phyloP scores from a whole-genome alignment of 2,888 invertebrate species.

The Drosophila bunnanda region DNA sequence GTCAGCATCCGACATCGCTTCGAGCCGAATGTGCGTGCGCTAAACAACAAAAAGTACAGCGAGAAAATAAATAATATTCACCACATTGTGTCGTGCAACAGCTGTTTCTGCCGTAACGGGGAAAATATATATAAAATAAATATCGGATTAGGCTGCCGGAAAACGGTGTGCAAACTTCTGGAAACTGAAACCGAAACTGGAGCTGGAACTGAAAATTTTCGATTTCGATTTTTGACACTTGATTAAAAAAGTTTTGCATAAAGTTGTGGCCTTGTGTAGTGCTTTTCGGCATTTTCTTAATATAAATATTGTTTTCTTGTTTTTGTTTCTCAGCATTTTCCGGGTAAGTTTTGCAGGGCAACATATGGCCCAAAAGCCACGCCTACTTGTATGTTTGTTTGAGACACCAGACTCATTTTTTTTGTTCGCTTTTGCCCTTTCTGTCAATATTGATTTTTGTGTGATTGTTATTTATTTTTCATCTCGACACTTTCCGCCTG shows the following conservation, averaged over 20 bases:
- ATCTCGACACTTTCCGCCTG: slow-evolving; percentile 47
- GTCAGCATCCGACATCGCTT: slow-evolving; percentile 65
- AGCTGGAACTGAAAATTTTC: slow-evolving; percentile 20
- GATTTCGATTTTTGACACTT: slow-evolving; percentile 51
- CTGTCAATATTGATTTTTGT: slow-evolving; percentile 76
- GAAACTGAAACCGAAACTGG: too few relatives aligned
- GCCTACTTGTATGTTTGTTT: slow-evolving; percentile 33
- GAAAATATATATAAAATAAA: slow-evolving; percentile 38
- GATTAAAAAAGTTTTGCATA: slow-evolving; percentile 68
- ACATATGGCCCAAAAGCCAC: slow-evolving; percentile 59
- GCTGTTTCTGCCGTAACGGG: slow-evolving; percentile 54
- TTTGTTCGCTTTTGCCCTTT: slow-evolving; percentile 24
- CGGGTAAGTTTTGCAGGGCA: slow-evolving; percentile 44
- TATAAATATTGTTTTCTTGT: neutral
- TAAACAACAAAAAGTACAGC: slow-evolving; percentile 21
- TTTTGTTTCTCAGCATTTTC: slow-evolving; percentile 5
- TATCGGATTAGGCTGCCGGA: slow-evolving; percentile 33
- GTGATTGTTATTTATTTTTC: slow-evolving; percentile 78
- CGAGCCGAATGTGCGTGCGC: slow-evolving; percentile 69
- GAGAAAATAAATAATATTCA: slow-evolving; percentile 19
- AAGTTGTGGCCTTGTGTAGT: slow-evolving; percentile 23
- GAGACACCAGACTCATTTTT: slow-evolving; percentile 19
- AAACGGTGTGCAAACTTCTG: slow-evolving; percentile 29
- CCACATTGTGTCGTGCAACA: slow-evolving; percentile 52
- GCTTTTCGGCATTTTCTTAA: slow-evolving; percentile 6